phyloP scores from a whole-genome alignment of 2,888 invertebrate genomes.

The Drosophila subquinaria region DNA sequence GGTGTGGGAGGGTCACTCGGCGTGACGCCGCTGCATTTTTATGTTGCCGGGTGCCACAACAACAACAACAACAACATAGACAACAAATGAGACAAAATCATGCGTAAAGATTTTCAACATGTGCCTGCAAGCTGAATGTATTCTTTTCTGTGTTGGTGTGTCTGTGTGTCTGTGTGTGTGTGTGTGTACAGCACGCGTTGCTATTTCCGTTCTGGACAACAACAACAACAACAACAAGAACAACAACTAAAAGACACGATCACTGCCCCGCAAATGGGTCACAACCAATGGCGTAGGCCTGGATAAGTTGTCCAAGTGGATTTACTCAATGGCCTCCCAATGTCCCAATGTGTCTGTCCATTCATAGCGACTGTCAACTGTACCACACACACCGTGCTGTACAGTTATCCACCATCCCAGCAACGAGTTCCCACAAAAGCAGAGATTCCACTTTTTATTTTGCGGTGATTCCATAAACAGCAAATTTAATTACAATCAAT shows the following conservation, averaged over 20 bases:
- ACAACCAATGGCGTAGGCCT: slow-evolving; percentile 49
- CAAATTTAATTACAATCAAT: slow-evolving; percentile 8
- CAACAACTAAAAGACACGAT: slow-evolving; percentile 24
- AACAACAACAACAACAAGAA: slow-evolving; percentile 31
- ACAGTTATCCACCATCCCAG: slow-evolving; percentile 25
- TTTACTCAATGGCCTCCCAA: slow-evolving; percentile 28
- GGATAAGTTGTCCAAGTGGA: slow-evolving; percentile 33
- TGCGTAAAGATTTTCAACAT: slow-evolving; percentile 69
- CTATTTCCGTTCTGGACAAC: slow-evolving; percentile 70
- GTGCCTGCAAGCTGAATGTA: slow-evolving; percentile 43
- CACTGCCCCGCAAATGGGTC: slow-evolving; percentile 56
- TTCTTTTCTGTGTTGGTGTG: slow-evolving; percentile 17
- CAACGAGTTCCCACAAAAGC: not conserved
- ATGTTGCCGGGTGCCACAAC: slow-evolving; percentile 26
- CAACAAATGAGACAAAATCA: slow-evolving; percentile 70
- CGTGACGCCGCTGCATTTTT: slow-evolving; percentile 44
- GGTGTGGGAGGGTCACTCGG: slow-evolving; percentile 46
- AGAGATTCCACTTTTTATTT: slow-evolving; percentile 1
- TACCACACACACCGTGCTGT: slow-evolving; percentile 3
- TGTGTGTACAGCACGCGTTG: slow-evolving; percentile 56
- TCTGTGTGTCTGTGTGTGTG: slow-evolving; percentile 10
- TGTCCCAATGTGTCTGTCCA: slow-evolving; percentile 9
- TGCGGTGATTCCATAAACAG: slow-evolving; percentile 2
- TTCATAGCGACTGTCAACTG: slow-evolving; percentile 23
- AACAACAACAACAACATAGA: slow-evolving; percentile 16